phyloP scores from a whole-genome alignment of 2,888 invertebrate genomes.

The Crematogaster levior region DNA sequence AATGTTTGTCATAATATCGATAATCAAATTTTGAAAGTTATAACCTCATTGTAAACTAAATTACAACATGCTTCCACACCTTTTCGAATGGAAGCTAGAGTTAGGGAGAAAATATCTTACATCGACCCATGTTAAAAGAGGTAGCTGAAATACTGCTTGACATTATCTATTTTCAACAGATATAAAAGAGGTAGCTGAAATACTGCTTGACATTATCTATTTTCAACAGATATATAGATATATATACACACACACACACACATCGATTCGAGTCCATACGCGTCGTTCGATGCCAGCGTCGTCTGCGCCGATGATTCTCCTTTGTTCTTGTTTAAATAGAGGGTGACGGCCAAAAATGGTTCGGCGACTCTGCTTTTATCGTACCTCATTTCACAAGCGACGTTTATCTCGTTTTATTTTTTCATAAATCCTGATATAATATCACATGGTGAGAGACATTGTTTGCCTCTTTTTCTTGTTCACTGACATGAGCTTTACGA shows the following conservation, averaged over 20 bases:
- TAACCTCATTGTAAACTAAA: conserved; percentile 1
- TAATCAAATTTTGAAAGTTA: conserved; percentile 36
- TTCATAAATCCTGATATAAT: conserved; percentile 16
- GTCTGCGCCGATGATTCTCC: conserved; percentile 34
- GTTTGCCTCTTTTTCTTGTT: conserved; percentile 6
- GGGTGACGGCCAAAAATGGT: conserved; percentile 44
- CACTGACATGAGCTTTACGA: not conserved
- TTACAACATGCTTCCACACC: not conserved
- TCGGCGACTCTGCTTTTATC: not conserved
- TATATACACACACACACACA: too few species aligned
- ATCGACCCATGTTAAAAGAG: conserved; percentile 8
- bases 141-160: not conserved
- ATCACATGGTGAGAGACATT: not conserved
- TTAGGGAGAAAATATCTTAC: conserved; percentile 9
- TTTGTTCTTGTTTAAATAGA: conserved; percentile 51
- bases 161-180: conserved; percentile 23
- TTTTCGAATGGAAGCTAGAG: not conserved
- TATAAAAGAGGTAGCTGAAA: conserved; percentile 4
- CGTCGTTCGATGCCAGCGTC: conserved; percentile 25
- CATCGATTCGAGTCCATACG: not conserved
- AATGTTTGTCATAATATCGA: conserved; percentile 29
- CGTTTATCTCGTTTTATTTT: conserved; percentile 13
- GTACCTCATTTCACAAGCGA: conserved; percentile 29
- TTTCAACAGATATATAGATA: not conserved
- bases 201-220: conserved; percentile 29